Conservation (phyloP, 53 echinoderm and acorn worm species). For the Mesocentrotus franciscanus region DNA sequence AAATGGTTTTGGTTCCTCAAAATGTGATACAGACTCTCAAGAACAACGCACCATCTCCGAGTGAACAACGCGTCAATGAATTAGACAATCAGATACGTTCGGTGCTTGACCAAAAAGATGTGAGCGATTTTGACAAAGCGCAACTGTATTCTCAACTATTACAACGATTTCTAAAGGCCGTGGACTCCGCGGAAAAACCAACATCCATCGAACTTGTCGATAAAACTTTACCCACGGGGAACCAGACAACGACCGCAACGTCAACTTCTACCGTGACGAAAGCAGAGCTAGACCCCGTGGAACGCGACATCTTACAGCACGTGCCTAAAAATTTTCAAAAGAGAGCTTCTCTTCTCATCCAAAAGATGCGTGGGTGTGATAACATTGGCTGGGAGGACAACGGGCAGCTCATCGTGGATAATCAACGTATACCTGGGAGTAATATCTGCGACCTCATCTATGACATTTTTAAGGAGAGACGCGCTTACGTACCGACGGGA, state of each 20-base stretch:
- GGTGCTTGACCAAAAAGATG: not conserved
- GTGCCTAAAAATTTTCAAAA: not conserved
- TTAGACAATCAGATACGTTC: not conserved
- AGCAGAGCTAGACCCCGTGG: not conserved
- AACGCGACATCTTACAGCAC: conserved; percentile 7
- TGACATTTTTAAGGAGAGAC: conserved; percentile 16
- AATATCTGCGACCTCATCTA: conserved; percentile 29
- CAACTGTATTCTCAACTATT: conserved; percentile 7
- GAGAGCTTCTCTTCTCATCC: not conserved
- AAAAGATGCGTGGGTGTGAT: not conserved
- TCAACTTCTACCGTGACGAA: no score
- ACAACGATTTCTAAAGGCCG: not conserved
- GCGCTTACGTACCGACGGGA: conserved; percentile 1
- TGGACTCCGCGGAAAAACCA: not conserved
- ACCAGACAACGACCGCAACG: no score
- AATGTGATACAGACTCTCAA: not conserved
- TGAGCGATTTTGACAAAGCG: conserved; percentile 6
- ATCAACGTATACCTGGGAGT: not conserved
- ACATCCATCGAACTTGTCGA: not conserved
- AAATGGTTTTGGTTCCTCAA: conserved; percentile 35
- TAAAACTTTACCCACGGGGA: no score
- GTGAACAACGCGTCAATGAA: not conserved
- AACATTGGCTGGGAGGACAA: not conserved
- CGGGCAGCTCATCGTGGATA: not conserved
- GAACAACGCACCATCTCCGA: not conserved